Percentiles rank a stretch among this genome's conserved stretches.
Evolutionary conservation across 1,140 invertebrate species (phyloP).

Genomic region (Neocloeon triangulifer): DNA sequence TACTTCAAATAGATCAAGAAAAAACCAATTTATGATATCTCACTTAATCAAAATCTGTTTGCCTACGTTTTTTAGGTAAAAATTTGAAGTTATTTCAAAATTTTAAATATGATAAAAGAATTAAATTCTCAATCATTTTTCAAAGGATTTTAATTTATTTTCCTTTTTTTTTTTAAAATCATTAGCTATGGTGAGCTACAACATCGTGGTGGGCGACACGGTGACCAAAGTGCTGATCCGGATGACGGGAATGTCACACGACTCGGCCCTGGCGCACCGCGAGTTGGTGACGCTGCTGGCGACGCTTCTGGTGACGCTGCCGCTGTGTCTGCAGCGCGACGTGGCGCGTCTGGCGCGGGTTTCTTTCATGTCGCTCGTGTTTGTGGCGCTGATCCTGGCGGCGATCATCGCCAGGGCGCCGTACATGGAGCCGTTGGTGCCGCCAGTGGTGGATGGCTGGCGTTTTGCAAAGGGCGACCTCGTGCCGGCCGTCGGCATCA

Average conservation of each 20-base stretch:
- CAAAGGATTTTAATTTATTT: too few relatives aligned
- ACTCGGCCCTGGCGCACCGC: conserved; percentile 35
- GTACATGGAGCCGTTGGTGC: too few relatives aligned
- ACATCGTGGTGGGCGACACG: conserved; percentile 75
- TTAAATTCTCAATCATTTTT: too few relatives aligned
- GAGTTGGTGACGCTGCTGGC: conserved; percentile 55
- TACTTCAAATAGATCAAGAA: too few relatives aligned
- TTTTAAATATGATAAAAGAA: too few relatives aligned
- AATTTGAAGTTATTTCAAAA: too few relatives aligned
- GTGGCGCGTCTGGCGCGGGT: conserved; percentile 57
- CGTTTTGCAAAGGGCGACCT: conserved; percentile 48
- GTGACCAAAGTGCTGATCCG: conserved; percentile 61
- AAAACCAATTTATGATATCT: too few relatives aligned
- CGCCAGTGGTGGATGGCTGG: conserved; percentile 48
- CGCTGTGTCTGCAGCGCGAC: conserved; percentile 60
- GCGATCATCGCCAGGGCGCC: too few relatives aligned
- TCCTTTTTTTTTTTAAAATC: too few relatives aligned
- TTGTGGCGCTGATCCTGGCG: conserved; percentile 51
- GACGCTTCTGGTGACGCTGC: conserved; percentile 53
- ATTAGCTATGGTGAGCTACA: conserved; percentile 74
- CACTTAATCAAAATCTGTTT: too few relatives aligned
- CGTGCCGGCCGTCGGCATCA: conserved; percentile 61
- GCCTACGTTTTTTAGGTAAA: too few relatives aligned
- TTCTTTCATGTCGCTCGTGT: conserved; percentile 52
- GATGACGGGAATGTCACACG: conserved; percentile 22